Percentiles rank a stretch among this genome's conserved stretches.
Evolutionary conservation across 2,888 invertebrate genomes (phyloP).

Genomic region (Polydrusus pterygomalis): DNA sequence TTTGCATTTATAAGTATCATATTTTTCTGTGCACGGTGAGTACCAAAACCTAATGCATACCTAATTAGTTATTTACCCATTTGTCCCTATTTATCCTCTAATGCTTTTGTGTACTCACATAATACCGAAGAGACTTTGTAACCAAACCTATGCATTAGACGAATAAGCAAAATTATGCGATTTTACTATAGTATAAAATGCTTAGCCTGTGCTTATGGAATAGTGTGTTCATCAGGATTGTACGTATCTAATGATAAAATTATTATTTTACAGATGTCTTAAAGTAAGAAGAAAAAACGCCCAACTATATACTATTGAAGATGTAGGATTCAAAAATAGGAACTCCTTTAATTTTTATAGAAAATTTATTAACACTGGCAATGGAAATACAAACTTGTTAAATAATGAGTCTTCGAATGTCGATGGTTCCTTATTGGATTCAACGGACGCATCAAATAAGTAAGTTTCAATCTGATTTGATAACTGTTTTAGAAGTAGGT

Average conservation of each 20-base stretch:
- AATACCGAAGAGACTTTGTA: no score
- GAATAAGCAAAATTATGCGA: no score
- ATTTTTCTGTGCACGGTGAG: slow-evolving; percentile 28
- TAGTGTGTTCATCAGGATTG: no score
- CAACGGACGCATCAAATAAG: slow-evolving; percentile 35
- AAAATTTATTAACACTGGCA: neutral
- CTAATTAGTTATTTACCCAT: no score
- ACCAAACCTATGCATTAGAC: no score
- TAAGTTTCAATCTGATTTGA: slow-evolving; percentile 3
- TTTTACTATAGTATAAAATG: no score
- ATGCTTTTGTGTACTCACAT: no score
- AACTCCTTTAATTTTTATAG: slow-evolving; percentile 27
- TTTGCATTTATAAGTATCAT: neutral
- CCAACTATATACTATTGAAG: slow-evolving; percentile 31
- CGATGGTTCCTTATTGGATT: slow-evolving; percentile 24
- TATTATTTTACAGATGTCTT: neutral
- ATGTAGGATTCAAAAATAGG: slow-evolving; percentile 17
- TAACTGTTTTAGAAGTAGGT: neutral
- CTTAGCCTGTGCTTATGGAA: no score
- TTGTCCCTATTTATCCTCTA: no score
- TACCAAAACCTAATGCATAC: neutral
- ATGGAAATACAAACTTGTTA: slow-evolving; percentile 13
- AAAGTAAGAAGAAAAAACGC: slow-evolving; percentile 20
- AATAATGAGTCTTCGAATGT: neutral
- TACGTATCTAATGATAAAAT: no score